Evolutionary conservation across 2,888 invertebrate species (phyloP).

Genomic region (Pelosia muscerda): DNA sequence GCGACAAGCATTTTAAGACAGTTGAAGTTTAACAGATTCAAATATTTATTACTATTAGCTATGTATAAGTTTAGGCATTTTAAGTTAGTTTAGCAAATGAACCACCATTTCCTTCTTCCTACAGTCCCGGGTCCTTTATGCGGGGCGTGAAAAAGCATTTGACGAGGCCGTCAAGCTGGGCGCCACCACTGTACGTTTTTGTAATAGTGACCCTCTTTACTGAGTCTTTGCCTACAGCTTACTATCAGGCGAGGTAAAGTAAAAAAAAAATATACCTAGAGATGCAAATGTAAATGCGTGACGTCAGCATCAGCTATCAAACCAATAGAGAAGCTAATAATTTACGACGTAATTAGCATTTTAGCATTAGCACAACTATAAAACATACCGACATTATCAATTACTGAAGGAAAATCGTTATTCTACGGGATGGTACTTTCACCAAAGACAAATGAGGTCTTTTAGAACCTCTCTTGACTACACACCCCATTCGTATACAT

Average conservation of each 20-base stretch:
- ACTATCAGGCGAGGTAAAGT: too few relatives aligned
- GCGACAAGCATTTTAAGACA: neutral
- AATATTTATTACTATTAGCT: too few relatives aligned
- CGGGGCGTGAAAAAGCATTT: too few relatives aligned
- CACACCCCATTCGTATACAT: neutral
- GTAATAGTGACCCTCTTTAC: too few relatives aligned
- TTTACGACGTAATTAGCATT: neutral
- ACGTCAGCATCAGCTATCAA: neutral
- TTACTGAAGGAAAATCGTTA: slow-evolving; percentile 1
- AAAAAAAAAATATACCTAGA: too few relatives aligned
- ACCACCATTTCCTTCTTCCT: too few relatives aligned
- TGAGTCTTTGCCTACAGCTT: too few relatives aligned
- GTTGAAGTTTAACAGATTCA: neutral
- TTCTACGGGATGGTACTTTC: neutral
- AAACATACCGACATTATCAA: neutral
- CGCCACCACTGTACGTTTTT: too few relatives aligned
- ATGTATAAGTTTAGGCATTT: too few relatives aligned
- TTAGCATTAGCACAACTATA: neutral
- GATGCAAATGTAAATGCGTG: neutral
- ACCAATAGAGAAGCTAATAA: neutral
- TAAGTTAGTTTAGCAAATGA: too few relatives aligned
- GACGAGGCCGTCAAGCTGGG: too few relatives aligned
- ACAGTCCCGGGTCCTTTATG: too few relatives aligned
- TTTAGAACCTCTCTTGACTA: neutral
- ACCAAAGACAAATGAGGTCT: neutral